Evolutionary conservation across 2,888 invertebrate species (phyloP).

Genomic region (Elysia crispata): DNA sequence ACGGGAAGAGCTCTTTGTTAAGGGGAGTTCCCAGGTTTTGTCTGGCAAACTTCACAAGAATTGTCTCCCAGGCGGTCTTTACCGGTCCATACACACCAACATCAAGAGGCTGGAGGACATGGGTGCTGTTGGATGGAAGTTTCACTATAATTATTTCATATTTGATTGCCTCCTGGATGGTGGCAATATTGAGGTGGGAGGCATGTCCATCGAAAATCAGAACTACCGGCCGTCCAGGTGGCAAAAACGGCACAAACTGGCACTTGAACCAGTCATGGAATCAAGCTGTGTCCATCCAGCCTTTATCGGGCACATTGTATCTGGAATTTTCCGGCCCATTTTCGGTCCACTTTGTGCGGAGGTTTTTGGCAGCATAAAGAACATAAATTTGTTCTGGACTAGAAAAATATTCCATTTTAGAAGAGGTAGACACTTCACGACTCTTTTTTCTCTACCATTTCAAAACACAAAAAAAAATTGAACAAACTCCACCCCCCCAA

Average conservation of each 20-base stretch:
- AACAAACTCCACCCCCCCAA: too few species aligned
- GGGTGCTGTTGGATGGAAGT: conserved; percentile 56
- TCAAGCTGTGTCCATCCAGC: conserved; percentile 67
- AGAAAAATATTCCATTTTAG: too few species aligned
- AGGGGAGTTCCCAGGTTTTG: too few species aligned
- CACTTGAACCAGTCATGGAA: conserved; percentile 72
- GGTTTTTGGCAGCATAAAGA: conserved; percentile 76
- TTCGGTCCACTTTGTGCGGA: conserved; percentile 75
- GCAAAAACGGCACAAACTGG: conserved; percentile 55
- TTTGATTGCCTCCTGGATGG: conserved; percentile 69
- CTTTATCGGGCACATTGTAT: conserved; percentile 75
- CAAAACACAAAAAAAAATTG: too few species aligned
- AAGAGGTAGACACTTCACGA: too few species aligned
- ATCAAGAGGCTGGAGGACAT: conserved; percentile 57
- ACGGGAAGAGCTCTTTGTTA: too few species aligned
- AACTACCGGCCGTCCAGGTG: conserved; percentile 19
- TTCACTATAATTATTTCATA: conserved; percentile 70
- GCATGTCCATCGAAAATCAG: conserved; percentile 39
- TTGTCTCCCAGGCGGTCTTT: conserved; percentile 51
- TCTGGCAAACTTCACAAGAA: conserved; percentile 37
- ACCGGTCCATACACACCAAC: conserved; percentile 52
- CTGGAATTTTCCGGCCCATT: conserved; percentile 72
- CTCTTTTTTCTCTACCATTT: too few species aligned
- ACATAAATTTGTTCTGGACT: too few species aligned
- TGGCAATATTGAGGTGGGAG: conserved; percentile 55